Conservation (phyloP, 2,888 invertebrate species). For the Seira ritae region DNA sequence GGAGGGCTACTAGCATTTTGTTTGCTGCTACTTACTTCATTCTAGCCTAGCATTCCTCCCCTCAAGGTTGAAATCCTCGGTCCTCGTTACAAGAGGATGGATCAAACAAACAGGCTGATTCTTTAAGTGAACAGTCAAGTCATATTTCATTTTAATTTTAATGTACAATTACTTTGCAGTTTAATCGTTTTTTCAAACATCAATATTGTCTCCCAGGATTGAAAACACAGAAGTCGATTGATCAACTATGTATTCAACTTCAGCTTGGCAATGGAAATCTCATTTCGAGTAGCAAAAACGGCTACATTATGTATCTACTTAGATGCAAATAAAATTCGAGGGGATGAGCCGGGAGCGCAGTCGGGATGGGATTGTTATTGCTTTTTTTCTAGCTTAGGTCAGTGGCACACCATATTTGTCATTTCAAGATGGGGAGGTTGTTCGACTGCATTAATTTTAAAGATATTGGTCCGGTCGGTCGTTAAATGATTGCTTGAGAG, state of each 20-base stretch:
- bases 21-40: no score
- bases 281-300: not conserved
- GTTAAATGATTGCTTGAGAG: not conserved
- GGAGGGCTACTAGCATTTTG: no score
- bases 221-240: not conserved
- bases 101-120: no score
- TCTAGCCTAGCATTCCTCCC: no score
- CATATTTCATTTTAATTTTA: no score
- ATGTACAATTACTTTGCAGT: no score
- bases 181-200: no score
- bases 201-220: not conserved
- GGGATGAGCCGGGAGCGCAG: not conserved
- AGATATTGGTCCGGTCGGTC: not conserved
- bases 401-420: constrained; percentile 8
- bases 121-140: no score
- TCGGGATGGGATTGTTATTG: not conserved
- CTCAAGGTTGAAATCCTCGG: no score
- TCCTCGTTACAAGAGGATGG: no score
- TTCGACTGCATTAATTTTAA: no score
- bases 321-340: not conserved
- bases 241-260: no score
- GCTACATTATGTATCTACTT: not conserved
- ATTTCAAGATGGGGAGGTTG: not conserved
- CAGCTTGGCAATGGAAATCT: not conserved
- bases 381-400: constrained; percentile 1